Conservation (phyloP, 2,888 invertebrate species). For the Caradrina clavipalpis region DNA sequence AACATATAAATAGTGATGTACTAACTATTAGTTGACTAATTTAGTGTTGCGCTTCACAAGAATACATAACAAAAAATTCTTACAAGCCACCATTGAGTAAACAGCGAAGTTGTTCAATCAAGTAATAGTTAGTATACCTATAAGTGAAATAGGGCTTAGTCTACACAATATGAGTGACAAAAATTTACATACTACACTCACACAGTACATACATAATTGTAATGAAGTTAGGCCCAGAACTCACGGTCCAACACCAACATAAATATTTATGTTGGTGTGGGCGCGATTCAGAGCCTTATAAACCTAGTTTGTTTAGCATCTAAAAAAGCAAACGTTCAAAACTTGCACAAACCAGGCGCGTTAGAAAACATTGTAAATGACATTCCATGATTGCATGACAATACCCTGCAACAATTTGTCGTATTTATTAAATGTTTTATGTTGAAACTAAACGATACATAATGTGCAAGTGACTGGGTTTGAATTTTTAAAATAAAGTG, state of each 20-base stretch:
- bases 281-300: conserved; percentile 10
- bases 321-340: conserved; percentile 47
- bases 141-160: conserved; percentile 63
- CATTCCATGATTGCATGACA: conserved; percentile 74
- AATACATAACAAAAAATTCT: conserved; percentile 4
- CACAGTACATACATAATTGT: conserved; percentile 59
- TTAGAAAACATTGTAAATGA: conserved; percentile 56
- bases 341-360: conserved; percentile 53
- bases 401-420: conserved; percentile 75
- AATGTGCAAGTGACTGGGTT: conserved; percentile 44
- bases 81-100: neutral
- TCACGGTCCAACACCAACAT: conserved; percentile 51
- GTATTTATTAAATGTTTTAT: conserved; percentile 57
- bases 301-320: conserved; percentile 37
- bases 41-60: neutral
- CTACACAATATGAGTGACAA: conserved; percentile 67
- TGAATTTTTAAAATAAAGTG: conserved; percentile 36
- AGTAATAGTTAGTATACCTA: conserved; percentile 34
- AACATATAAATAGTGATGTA: conserved; percentile 48
- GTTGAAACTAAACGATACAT: conserved; percentile 38
- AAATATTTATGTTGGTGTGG: conserved; percentile 32
- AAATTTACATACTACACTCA: conserved; percentile 63
- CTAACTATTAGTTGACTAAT: conserved; percentile 37
- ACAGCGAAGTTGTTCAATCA: conserved; percentile 30
- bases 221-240: conserved; percentile 50